phyloP scores from a whole-genome alignment of 2,113 vertebrate genomes.

The Charina bottae region DNA sequence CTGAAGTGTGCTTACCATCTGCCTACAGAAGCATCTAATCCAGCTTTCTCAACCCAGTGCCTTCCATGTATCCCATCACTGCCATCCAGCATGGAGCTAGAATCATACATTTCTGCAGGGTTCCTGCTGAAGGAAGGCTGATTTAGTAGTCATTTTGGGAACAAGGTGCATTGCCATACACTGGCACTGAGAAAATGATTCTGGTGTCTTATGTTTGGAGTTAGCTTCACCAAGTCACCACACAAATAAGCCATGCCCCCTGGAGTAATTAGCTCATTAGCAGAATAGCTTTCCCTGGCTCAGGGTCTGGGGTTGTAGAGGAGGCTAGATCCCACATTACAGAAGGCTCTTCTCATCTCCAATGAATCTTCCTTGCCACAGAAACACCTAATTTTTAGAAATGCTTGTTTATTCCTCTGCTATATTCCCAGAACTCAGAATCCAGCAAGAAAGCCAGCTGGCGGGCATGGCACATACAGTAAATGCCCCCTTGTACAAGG shows the following conservation, averaged over 20 bases:
- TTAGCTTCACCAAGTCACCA: neutral
- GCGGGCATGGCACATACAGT: neutral
- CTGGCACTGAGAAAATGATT: neutral
- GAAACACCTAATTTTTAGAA: neutral
- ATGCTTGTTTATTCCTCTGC: neutral
- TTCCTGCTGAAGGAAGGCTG: neutral
- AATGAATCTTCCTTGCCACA: constrained; percentile 28
- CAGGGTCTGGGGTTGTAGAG: constrained; percentile 18
- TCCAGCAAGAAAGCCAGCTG: neutral
- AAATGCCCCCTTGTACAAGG: neutral
- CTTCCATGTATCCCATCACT: neutral
- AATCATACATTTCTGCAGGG: neutral
- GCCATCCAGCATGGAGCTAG: neutral
- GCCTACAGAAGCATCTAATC: neutral
- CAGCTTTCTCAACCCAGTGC: neutral
- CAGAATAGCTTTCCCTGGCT: neutral
- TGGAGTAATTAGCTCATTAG: constrained; percentile 46
- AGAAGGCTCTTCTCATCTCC: constrained; percentile 33
- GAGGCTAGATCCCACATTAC: neutral
- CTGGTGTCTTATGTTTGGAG: neutral
- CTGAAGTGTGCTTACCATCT: neutral
- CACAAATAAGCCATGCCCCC: neutral
- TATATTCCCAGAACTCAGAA: neutral
- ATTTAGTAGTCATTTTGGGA: neutral
- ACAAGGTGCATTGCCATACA: neutral